These are phyloP conservation scores for Sinocyclocheilus anophthalmus DNA, from an alignment of 2,113 vertebrate species.

Conservation along the genomic window DNA sequence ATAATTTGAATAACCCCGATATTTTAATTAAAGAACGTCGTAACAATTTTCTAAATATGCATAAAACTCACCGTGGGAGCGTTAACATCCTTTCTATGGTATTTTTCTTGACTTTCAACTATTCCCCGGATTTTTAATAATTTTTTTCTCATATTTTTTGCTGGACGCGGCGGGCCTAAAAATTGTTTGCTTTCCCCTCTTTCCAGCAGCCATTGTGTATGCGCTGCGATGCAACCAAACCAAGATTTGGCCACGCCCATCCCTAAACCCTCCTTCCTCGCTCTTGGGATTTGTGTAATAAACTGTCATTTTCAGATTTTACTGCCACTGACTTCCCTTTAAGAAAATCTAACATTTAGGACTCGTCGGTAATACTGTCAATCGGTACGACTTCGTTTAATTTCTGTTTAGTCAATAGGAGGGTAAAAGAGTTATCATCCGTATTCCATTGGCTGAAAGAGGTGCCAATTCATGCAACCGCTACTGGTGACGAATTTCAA, in stretches of 20 bases:
- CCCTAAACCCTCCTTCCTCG: constrained; percentile 55
- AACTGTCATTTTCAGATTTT: constrained; percentile 58
- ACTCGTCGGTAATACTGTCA: constrained; percentile 62
- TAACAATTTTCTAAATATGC: constrained; percentile 81
- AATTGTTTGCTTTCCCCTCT: constrained; percentile 99
- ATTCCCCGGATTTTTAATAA: constrained; percentile 97
- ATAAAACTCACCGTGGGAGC: constrained; percentile 92
- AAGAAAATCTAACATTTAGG: constrained; percentile 46
- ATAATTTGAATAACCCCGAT: constrained; percentile 99
- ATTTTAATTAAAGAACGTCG: constrained; percentile 89
- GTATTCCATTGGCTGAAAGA: constrained; percentile 60
- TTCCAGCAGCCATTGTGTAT: constrained; percentile 99
- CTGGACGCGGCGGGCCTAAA: constrained; percentile 98
- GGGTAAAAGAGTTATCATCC: neutral
- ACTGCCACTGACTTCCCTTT: constrained; percentile 44
- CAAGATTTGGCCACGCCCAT: constrained; percentile 71
- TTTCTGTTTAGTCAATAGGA: constrained; percentile 46
- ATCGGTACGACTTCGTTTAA: constrained; percentile 50
- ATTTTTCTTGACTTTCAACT: constrained; percentile 95
- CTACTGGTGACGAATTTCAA: neutral
- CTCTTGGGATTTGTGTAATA: constrained; percentile 57
- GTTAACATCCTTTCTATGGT: constrained; percentile 93
- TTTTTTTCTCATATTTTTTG: constrained; percentile 99
- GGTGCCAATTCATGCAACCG: constrained; percentile 52
- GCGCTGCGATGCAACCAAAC: constrained; percentile 96